These are phyloP conservation scores for Porphyrio hochstetteri DNA, from an alignment of 2,113 vertebrate species.

Conservation along the genomic window DNA sequence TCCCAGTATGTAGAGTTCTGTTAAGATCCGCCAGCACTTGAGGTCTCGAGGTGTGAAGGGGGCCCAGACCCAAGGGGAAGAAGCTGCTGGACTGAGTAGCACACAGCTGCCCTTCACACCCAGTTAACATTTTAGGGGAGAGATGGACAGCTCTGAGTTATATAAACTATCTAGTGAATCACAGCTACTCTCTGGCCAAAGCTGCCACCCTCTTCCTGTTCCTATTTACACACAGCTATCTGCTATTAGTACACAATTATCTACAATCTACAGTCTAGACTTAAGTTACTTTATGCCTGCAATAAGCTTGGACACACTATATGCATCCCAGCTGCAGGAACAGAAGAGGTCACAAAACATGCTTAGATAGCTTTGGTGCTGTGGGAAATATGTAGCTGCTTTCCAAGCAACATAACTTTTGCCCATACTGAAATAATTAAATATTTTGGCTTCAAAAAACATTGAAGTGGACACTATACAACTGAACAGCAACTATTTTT, in stretches of 20 bases:
- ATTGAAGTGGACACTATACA: not conserved
- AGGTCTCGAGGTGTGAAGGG: not conserved
- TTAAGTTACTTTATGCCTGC: not conserved
- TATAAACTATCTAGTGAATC: not conserved
- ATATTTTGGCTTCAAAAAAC: not conserved
- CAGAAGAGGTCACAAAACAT: not conserved
- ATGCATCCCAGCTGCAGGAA: not conserved
- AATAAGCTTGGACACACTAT: not conserved
- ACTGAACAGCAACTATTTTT: not conserved
- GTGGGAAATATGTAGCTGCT: not conserved
- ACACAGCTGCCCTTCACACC: not conserved
- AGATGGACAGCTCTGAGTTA: not conserved
- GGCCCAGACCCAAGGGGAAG: not conserved
- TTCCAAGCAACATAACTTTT: not conserved
- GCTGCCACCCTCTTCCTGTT: not conserved
- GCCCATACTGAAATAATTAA: constrained; percentile 26
- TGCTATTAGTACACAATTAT: not conserved
- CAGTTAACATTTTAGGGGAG: not conserved
- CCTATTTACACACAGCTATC: not conserved
- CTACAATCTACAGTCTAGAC: not conserved
- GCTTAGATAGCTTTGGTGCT: not conserved
- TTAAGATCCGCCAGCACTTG: not conserved
- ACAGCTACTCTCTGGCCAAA: not conserved
- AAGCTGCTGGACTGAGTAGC: not conserved
- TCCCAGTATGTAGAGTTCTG: not conserved